Base-by-base conservation (phyloP, 2,113 vertebrate genomes). In the Todiramphus saurophagus region DNA sequence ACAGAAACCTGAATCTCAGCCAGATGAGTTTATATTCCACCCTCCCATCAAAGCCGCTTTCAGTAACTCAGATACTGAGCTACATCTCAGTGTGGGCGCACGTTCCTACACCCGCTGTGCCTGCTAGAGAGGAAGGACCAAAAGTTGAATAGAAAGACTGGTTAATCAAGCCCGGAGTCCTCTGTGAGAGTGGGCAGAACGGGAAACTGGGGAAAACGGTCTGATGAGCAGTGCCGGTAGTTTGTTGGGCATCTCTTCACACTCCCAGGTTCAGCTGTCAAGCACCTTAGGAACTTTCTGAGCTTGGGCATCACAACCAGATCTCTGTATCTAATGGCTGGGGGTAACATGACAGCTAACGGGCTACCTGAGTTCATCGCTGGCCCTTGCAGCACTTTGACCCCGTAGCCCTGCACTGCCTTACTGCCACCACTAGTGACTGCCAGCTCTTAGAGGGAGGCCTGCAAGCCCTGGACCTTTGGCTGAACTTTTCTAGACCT, bases 281-380 rank as follows among this genome's bases (percentile, higher is more conserved):
- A 85, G 33, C 33, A 88, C 7, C 11, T 44, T 31, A 60, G 59
- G 59, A 92, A 63, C n/a, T 51, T 68, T 73, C 33, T 48, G 50
- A 84, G 17, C 17, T 8, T 8, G 16, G 19, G 19, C 31, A 92
- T 12, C 53, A 55, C n/a, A 67, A 11, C 8, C n/a, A 59, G 46
- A 82, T 3, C 3, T 50, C 39, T 0, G 0, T 48, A 46, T 33
- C 46, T 51, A 50, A 43, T 0, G 1, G 25, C 2, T 28, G 48
- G 28, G 46, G 53, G 37, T 7, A 85, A 50, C 10, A 21, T 0
- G 2, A 82, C 9, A 76, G 37, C 43, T 46, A 33, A 18, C 2
- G 15, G 8, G 23, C 44, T 33, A 50, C 18, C 46, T 59, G 62
- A 25, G 12, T 44, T 73, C 56, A n/a, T 14, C 0, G 0, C 6